Evolutionary conservation across 2,797 vertebrate genomes (phyloP).

Genomic region (Oreochromis grahami): DNA sequence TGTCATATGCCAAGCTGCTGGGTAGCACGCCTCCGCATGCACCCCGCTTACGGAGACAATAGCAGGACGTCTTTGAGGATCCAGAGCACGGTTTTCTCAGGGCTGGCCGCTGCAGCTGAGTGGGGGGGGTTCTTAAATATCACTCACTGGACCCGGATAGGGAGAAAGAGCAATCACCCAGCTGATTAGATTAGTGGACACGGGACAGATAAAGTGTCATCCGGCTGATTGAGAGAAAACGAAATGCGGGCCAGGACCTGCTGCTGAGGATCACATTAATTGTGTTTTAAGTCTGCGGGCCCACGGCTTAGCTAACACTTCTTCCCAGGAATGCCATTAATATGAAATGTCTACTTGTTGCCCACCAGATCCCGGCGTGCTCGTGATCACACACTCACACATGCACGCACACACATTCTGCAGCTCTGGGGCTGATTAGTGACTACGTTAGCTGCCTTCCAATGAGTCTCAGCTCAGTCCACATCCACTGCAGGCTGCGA

Average conservation of each 20-base stretch:
- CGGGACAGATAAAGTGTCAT: conserved; percentile 46
- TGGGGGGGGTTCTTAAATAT: conserved; percentile 32
- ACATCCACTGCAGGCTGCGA: background rate
- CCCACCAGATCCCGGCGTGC: background rate
- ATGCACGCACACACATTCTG: background rate
- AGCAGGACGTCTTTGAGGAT: background rate
- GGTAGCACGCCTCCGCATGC: background rate
- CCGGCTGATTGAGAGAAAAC: conserved; percentile 54
- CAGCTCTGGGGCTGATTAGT: conserved; percentile 45
- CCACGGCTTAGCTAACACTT: conserved; percentile 31
- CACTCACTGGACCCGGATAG: conserved; percentile 30
- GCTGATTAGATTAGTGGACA: conserved; percentile 62
- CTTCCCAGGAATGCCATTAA: conserved; percentile 51
- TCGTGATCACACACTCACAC: background rate
- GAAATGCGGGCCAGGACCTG: conserved; percentile 26
- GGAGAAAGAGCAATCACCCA: conserved; percentile 47
- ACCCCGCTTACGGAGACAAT: background rate
- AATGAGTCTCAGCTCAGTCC: conserved; percentile 32
- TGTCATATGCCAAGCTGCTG: background rate
- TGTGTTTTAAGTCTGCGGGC: conserved; percentile 34
- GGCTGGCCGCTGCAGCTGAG: background rate
- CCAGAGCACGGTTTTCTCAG: conserved; percentile 7
- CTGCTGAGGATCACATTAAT: conserved; percentile 54
- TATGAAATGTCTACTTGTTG: conserved; percentile 41
- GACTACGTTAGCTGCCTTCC: conserved; percentile 30